Percentiles rank a stretch among this genome's conserved stretches.
Evolutionary conservation across 2,888 invertebrate species (phyloP).

Genomic region (Drosophila ustulata): DNA sequence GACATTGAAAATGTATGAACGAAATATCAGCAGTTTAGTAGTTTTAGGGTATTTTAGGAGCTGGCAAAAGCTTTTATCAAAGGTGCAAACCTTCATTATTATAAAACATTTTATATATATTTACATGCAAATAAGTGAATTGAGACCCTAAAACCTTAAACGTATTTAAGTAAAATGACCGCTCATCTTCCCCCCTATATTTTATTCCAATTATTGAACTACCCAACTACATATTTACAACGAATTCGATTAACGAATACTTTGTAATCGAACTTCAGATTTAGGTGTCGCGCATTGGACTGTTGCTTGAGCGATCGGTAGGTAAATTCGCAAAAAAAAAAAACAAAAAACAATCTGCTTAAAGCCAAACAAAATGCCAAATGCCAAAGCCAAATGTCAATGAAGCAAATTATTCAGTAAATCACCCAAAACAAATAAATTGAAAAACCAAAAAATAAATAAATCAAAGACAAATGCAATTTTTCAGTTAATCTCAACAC

Average conservation of each 20-base stretch:
- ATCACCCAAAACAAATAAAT: constrained; percentile 24
- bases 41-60: no score
- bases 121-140: neutral
- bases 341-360: constrained; percentile 40
- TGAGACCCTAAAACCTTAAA: neutral
- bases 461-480: constrained; percentile 21
- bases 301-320: constrained; percentile 80
- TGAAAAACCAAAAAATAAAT: constrained; percentile 10
- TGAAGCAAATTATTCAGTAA: constrained; percentile 32
- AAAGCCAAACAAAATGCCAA: constrained; percentile 38
- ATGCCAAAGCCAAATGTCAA: constrained; percentile 44
- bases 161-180: constrained; percentile 13
- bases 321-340: constrained; percentile 74
- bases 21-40: no score
- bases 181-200: constrained; percentile 22
- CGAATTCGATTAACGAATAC: constrained; percentile 31
- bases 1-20: no score
- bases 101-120: neutral
- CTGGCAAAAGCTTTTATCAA: no score
- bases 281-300: constrained; percentile 81
- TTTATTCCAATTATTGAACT: constrained; percentile 25
- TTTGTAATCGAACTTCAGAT: constrained; percentile 73
- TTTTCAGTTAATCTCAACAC: constrained; percentile 33
- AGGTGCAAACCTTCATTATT: no score
- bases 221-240: constrained; percentile 1